These are phyloP conservation scores for Eristalis intricaria DNA, from an alignment of 2,888 invertebrate species.

Conservation along the genomic window DNA sequence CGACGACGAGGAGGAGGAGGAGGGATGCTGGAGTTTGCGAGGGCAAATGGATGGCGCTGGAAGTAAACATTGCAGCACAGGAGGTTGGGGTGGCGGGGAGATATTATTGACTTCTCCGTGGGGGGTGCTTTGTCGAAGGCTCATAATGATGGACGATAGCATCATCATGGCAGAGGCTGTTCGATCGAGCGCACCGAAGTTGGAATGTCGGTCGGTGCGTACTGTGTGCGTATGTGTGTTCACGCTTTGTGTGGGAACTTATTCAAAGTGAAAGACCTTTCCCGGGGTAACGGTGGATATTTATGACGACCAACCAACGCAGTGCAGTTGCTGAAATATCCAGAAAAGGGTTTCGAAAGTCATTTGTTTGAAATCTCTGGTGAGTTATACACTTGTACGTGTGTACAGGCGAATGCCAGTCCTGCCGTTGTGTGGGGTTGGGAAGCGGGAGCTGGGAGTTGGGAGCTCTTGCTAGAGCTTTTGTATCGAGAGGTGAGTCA, in stretches of 20 bases:
- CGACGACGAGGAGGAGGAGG: neutral
- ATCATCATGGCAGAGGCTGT: slow-evolving; percentile 34
- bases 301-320: neutral
- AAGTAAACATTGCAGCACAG: slow-evolving; percentile 20
- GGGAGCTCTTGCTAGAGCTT: neutral
- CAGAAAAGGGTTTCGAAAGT: neutral
- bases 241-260: neutral
- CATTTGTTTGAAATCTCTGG: neutral
- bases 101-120: slow-evolving; percentile 45
- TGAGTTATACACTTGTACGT: neutral
- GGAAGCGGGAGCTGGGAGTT: too few species aligned
- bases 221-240: neutral
- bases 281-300: slow-evolving; percentile 25
- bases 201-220: slow-evolving; percentile 18
- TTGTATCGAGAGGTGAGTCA: neutral
- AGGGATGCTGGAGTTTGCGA: neutral
- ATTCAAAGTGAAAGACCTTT: slow-evolving; percentile 46
- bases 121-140: slow-evolving; percentile 27
- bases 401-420: neutral
- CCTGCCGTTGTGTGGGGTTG: neutral
- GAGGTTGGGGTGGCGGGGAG: too few species aligned
- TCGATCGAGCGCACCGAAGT: slow-evolving; percentile 40
- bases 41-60: neutral
- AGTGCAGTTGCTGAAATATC: neutral
- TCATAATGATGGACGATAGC: slow-evolving; percentile 49